Percentiles rank a stretch among this genome's conserved stretches.
These are phyloP conservation scores for Pyxicephalus adspersus DNA, from an alignment of 2,113 vertebrate genomes.

Conservation along the genomic window DNA sequence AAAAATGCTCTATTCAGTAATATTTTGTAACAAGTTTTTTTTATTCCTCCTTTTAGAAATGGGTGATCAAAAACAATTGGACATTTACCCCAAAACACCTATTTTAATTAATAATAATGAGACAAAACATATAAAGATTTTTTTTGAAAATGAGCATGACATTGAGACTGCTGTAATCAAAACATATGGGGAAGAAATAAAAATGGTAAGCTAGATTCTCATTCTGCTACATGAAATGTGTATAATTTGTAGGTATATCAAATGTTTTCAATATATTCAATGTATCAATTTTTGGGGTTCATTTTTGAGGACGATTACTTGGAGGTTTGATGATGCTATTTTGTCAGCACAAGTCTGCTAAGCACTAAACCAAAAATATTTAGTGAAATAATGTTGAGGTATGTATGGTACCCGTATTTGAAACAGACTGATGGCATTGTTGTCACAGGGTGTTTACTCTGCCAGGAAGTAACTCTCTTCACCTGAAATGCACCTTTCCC, in stretches of 20 bases:
- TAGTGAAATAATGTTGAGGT: too few species aligned
- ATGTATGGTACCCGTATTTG: too few species aligned
- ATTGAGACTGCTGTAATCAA: constrained; percentile 57
- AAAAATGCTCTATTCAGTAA: too few species aligned
- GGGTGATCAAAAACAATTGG: constrained; percentile 65
- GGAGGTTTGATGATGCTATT: too few species aligned
- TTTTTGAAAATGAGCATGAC: constrained; percentile 72
- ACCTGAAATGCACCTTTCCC: too few species aligned
- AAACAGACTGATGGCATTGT: too few species aligned
- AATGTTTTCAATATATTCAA: not conserved
- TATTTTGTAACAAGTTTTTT: not conserved
- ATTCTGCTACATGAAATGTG: not conserved
- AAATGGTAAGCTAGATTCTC: not conserved
- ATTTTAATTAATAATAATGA: constrained; percentile 66
- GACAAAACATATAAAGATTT: constrained; percentile 74
- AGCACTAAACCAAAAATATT: too few species aligned
- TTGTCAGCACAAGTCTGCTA: too few species aligned
- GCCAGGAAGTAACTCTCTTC: too few species aligned
- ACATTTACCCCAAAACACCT: constrained; percentile 68
- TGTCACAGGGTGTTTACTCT: too few species aligned
- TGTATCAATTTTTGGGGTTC: too few species aligned
- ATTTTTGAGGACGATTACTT: too few species aligned
- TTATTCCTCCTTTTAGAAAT: constrained; percentile 61
- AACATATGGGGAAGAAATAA: constrained; percentile 8
- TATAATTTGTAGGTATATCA: not conserved